Evolutionary conservation across 2,113 vertebrate species (phyloP).

Genomic region (Plestiodon gilberti): DNA sequence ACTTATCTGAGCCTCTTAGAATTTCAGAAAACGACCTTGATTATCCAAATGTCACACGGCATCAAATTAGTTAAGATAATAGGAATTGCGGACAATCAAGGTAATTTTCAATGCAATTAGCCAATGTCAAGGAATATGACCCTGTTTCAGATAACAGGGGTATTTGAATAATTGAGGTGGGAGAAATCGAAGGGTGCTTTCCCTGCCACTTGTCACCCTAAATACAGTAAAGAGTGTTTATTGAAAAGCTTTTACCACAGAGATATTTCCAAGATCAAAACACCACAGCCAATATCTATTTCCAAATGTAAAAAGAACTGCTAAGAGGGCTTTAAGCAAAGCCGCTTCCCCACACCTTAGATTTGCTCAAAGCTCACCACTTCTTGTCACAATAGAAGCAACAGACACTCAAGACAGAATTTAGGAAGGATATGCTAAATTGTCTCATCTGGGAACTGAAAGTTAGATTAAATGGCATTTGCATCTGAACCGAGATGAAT

Average conservation of each 20-base stretch:
- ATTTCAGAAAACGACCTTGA: constrained; percentile 63
- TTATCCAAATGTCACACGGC: constrained; percentile 61
- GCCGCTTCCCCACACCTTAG: neutral
- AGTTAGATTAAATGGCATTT: neutral
- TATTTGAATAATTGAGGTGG: constrained; percentile 47
- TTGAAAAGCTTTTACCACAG: constrained; percentile 69
- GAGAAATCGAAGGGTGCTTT: constrained; percentile 60
- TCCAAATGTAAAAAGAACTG: constrained; percentile 23
- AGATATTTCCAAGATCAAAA: constrained; percentile 56
- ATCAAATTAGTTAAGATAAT: constrained; percentile 51
- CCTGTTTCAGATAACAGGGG: constrained; percentile 61
- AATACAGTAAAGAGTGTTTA: constrained; percentile 60
- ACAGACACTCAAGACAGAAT: neutral
- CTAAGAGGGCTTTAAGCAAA: constrained; percentile 26
- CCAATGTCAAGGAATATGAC: constrained; percentile 59
- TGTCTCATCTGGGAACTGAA: neutral
- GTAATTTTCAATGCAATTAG: constrained; percentile 74
- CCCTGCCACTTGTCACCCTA: constrained; percentile 61
- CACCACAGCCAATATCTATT: constrained; percentile 45
- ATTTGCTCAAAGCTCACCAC: neutral
- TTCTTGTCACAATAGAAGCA: neutral
- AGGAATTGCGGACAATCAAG: constrained; percentile 64
- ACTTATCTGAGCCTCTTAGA: constrained; percentile 60
- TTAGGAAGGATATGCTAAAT: neutral
- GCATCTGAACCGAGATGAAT: neutral